Conservation (phyloP, 2,797 vertebrate genomes). For the Acanthurus tractus region DNA sequence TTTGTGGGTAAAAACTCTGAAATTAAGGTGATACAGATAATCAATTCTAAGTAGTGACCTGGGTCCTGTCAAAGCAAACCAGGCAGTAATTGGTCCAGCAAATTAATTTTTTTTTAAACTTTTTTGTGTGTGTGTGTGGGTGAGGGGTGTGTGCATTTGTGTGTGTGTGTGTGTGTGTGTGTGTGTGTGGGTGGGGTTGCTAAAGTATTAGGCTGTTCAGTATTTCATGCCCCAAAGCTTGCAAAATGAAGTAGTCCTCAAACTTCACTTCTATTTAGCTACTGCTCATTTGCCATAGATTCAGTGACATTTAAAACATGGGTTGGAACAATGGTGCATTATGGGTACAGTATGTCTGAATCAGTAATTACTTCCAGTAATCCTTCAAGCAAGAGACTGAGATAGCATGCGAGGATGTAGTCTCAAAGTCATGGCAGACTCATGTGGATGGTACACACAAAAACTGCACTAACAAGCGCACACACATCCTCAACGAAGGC, state of each 20-base stretch:
- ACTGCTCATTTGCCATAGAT: slow-evolving; percentile 63
- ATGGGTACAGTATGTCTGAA: slow-evolving; percentile 58
- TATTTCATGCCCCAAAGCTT: slow-evolving; percentile 39
- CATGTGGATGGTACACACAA: slow-evolving; percentile 19
- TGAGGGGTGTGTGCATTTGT: too few species aligned
- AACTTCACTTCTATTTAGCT: slow-evolving; percentile 44
- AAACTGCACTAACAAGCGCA: background rate
- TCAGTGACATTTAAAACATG: slow-evolving; percentile 74
- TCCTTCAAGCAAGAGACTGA: slow-evolving; percentile 36
- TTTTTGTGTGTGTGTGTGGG: slow-evolving; percentile 8
- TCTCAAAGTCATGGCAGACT: slow-evolving; percentile 16
- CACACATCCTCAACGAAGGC: background rate
- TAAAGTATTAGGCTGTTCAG: slow-evolving; percentile 30
- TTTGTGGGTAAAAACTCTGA: slow-evolving; percentile 48
- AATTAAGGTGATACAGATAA: slow-evolving; percentile 70
- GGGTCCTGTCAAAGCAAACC: slow-evolving; percentile 74
- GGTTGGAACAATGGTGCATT: slow-evolving; percentile 52
- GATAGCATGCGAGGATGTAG: slow-evolving; percentile 21
- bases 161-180: too few species aligned
- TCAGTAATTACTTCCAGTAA: slow-evolving; percentile 53
- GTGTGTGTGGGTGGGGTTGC: background rate
- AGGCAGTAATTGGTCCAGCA: slow-evolving; percentile 70
- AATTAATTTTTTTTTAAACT: slow-evolving; percentile 60
- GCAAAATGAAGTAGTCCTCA: slow-evolving; percentile 40
- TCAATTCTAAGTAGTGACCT: slow-evolving; percentile 75